Base-by-base conservation (phyloP, 2,797 vertebrate genomes). In the Sylvilagus floridanus region DNA sequence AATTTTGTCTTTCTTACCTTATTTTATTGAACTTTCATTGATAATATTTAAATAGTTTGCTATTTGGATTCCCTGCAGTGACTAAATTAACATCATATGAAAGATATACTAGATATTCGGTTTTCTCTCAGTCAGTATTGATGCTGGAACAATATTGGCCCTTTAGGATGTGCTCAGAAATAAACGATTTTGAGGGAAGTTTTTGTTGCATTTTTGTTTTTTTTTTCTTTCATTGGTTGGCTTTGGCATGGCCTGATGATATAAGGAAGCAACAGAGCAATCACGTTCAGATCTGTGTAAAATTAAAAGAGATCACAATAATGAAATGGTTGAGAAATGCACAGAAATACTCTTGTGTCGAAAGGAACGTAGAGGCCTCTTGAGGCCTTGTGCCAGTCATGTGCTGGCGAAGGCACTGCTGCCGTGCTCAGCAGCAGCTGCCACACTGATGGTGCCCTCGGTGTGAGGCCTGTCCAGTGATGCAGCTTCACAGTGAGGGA, bases 291-390 rank as follows among this genome's bases (percentile, higher is more conserved):
- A 85, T 77, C 42, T 32, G 32, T 81, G 37, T 79, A 47, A 88
- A 95, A 60, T 96, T 88, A 73, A 72, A 69, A 68, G 78, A 76
- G 85, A 82, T 78, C 85, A 13, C 28, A 77, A 28, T 81, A 54
- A 86, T 77, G 37, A 78, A 28, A 77, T 47, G 35, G 37, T 77
- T 95, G 62, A 84, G 30, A 81, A 94, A 84, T 79, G 35, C 75
- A 88, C 95, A 76, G 62, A 73, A 87, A 65, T 35, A 4, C 0
- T 22, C 21, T 81, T 71, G 66, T 92, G 65, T 93, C 32, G 30
- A 73, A 82, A 68, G 84, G 47, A 68, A 93, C 84, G 22, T 22
- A 7, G 28, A 73, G 83, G 42, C 35, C 28, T 92, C 60, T 83
- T 32, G 7, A 28, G 72, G 37, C 35, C 72, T 19, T 16, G 14